Evolutionary conservation across 2,888 invertebrate species (phyloP).

Genomic region (Erpobdella octoculata): DNA sequence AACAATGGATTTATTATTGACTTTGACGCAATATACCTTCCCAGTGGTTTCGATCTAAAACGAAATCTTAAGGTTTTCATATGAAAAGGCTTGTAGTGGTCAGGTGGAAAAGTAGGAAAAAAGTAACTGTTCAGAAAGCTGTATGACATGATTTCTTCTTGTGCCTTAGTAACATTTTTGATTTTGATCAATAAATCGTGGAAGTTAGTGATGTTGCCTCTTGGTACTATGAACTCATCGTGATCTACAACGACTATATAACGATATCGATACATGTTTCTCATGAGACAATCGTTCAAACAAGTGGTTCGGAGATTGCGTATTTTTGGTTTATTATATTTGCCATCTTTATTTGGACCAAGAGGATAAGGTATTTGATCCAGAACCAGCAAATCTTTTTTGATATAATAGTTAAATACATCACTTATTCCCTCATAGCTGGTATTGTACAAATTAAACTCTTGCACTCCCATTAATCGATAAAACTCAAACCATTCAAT

Average conservation of each 20-base stretch:
- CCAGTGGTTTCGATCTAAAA: conserved; percentile 10
- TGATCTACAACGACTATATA: conserved; percentile 27
- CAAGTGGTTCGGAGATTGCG: conserved; percentile 30
- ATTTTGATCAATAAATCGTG: not conserved
- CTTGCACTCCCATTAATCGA: conserved; percentile 34
- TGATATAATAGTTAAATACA: conserved; percentile 33
- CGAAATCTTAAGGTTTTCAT: conserved; percentile 21
- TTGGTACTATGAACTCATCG: conserved; percentile 33
- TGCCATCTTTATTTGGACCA: not conserved
- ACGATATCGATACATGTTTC: conserved; percentile 34
- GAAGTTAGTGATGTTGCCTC: conserved; percentile 15
- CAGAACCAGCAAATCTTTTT: conserved; percentile 29
- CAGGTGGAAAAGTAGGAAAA: conserved; percentile 29
- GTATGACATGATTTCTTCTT: conserved; percentile 28
- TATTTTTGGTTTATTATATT: not conserved
- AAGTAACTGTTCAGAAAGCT: conserved; percentile 35
- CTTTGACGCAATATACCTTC: conserved; percentile 27
- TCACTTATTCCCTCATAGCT: conserved; percentile 1
- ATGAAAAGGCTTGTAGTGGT: conserved; percentile 16
- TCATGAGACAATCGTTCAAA: conserved; percentile 38
- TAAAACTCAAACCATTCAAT: conserved; percentile 37
- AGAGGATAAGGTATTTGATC: conserved; percentile 33
- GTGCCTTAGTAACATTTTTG: conserved; percentile 25
- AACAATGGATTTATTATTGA: conserved; percentile 31
- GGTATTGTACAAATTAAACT: conserved; percentile 36